Evolutionary conservation across 2,888 invertebrate genomes (phyloP), one percentile per base, ranked within the genome.

Genomic region (Eilema caniola): DNA sequence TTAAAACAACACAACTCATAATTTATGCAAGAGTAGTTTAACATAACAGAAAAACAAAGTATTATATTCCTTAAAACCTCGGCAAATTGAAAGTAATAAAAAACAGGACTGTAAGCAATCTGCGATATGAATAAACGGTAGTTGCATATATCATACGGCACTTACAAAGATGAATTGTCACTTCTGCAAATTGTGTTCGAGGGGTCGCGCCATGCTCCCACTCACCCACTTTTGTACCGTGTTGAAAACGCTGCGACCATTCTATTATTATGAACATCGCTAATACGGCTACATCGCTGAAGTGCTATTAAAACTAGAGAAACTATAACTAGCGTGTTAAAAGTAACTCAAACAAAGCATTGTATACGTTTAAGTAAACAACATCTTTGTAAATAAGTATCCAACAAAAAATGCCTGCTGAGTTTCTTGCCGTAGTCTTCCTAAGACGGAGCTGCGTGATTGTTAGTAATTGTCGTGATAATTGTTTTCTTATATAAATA

Each of bases 121-220:
- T 82, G 78, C 83, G 86, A 85, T 85, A 86, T 87, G 83, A 87
- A 78, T 88, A 88, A 90, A 85, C 85, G 89, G 87, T 89, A 89
- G 89, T 89, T 90, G 89, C 89, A 93, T 93, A 92, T 90, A 92
- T 93, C 88, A 92, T 90, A 82, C 86, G 86, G 87, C 91, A 90
- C 90, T 92, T 86, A 89, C 76, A 85, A 85, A 91, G 91, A 94
- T 93, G 92, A 93, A 93, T 93, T 88, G 92, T 91, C 91, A 92
- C 92, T 93, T 85, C 83, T 82, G 85, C 80, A 88, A 85, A 92
- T 93, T 91, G 90, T 91, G 90, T 90, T 69, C 67, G 75, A 60
- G 67, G 76, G 74, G 62, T 78, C 74, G 73, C 67, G 53, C 67
- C 72, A 74, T 66, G 78, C 74, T 72, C 59, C 68, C 72, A 73